Conservation (phyloP, 2,888 invertebrate species). For the Drosophila mayaguana region DNA sequence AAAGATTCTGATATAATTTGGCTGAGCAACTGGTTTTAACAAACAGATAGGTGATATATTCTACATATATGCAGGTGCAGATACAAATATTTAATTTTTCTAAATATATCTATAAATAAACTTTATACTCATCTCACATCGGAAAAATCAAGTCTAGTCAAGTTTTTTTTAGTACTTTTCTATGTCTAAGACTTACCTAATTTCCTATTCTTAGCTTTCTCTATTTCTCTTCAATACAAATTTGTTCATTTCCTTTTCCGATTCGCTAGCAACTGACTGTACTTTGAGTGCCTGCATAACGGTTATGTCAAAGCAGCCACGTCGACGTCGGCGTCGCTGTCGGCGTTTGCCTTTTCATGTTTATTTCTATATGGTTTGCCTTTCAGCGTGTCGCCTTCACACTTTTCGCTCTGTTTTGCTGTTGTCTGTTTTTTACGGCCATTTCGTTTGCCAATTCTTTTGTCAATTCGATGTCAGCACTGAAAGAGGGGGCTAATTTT, state of each 20-base stretch:
- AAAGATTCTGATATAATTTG: background rate
- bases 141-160: background rate
- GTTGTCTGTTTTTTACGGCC: conserved; percentile 49
- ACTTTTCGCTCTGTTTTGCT: conserved; percentile 2
- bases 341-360: conserved; percentile 15
- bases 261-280: conserved; percentile 1
- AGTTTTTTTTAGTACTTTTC: background rate
- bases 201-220: background rate
- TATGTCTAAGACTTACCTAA: background rate
- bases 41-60: background rate
- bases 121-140: too few species aligned
- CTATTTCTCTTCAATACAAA: background rate
- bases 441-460: conserved; percentile 49
- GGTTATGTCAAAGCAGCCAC: conserved; percentile 19
- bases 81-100: background rate
- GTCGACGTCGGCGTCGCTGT: background rate
- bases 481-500: conserved; percentile 15
- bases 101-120: too few species aligned
- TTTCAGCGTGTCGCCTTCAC: conserved; percentile 14
- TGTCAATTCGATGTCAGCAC: conserved; percentile 44
- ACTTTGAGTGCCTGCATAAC: conserved; percentile 7
- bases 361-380: conserved; percentile 9
- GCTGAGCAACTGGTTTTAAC: background rate
- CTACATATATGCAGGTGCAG: background rate
- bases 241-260: background rate